phyloP scores from a whole-genome alignment of 2,888 invertebrate species.

The Piscicola geometra region DNA sequence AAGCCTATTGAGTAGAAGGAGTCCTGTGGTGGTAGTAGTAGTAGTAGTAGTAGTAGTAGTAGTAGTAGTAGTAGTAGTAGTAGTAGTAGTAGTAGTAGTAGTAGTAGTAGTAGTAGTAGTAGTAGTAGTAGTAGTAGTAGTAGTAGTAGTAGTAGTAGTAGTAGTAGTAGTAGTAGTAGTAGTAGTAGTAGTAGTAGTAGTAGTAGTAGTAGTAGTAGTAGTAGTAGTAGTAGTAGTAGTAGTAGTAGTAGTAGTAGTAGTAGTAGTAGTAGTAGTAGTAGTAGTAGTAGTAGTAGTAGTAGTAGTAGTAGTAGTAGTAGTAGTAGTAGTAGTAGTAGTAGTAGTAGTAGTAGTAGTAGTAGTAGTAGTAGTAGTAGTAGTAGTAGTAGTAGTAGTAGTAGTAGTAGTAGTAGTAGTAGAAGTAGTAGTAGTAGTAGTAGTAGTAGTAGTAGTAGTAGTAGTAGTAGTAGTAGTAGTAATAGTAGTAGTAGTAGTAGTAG shows the following conservation, averaged over 20 bases:
- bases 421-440: slow-evolving; percentile 2
- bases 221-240: slow-evolving; percentile 9
- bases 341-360: slow-evolving; percentile 4
- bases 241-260: background rate
- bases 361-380: slow-evolving; percentile 2
- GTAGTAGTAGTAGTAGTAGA: slow-evolving; percentile 2
- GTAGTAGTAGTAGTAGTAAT: too few species aligned
- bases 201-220: slow-evolving; percentile 1
- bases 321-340: slow-evolving; percentile 1
- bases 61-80: background rate
- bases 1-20: slow-evolving; percentile 28
- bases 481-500: too few species aligned
- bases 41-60: background rate
- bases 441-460: background rate
- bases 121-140: background rate
- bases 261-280: slow-evolving; percentile 5
- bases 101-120: background rate
- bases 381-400: background rate
- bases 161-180: slow-evolving; percentile 3
- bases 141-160: slow-evolving; percentile 2
- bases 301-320: slow-evolving; percentile 2
- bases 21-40: slow-evolving; percentile 9
- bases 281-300: slow-evolving; percentile 6
- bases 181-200: slow-evolving; percentile 7
- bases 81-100: background rate